Evolutionary conservation across 2,888 invertebrate species (phyloP), one percentile per base, ranked within the genome.

Genomic region (Pandemis corylana): DNA sequence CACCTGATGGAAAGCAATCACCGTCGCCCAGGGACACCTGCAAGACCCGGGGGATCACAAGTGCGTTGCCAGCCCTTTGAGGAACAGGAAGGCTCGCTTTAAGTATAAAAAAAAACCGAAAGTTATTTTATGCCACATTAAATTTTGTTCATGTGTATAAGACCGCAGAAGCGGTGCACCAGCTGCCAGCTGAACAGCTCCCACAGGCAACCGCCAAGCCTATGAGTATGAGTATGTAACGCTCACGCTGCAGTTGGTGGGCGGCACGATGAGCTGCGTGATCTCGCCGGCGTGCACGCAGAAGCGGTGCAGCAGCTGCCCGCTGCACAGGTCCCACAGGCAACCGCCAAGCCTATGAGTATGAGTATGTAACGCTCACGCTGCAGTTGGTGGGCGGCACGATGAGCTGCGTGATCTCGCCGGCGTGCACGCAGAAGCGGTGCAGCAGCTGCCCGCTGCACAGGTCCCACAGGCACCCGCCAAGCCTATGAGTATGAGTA

Each of bases 261-360:
- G 99, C 15, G 99, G 99, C 6, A 99, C 98, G 70, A 99, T 94
- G 2, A 99, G 95, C 89, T 99, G 98, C 0, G 98, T 97, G 13
- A 99, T 98, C 93, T 99, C 99, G 0, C 99, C 99, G 0, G 99
- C 99, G 89, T 99, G 99, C 0, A 99, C 99, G 84, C 99, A 99
- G 94, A 99, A 99, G 5, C 99, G 96, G 87, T 99, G 98, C 20
- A 20, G 0, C 71, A 99, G 91, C 1, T 96, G 96, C 3, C 99
- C 99, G 49, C 97, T 97, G 85, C 97, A 98, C 79, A 99, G 94
- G 87, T 99, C 99, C 99, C 99, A 99, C 0, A 99, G 95, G 81
- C 98, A 98, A 99, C 99, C 0, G 99, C 98, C 20, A 20, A 20
- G 46, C 10, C 3, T 7, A 46, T 12, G 46, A 2, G 10, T 46